These are phyloP conservation scores for Drosophila kokeensis DNA, from an alignment of 2,888 invertebrate genomes.

Conservation along the genomic window DNA sequence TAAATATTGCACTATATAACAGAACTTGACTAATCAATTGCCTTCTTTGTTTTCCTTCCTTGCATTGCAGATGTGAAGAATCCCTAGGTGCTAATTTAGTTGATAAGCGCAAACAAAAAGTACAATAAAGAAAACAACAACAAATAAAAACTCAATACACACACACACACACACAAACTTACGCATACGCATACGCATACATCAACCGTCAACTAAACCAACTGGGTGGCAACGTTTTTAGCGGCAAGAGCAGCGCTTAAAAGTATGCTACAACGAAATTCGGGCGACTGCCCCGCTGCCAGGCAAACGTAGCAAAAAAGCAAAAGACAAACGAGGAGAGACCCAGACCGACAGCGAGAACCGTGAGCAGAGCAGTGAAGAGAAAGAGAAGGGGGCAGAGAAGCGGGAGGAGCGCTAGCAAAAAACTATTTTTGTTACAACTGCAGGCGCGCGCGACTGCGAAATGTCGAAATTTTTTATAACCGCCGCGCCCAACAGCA, in stretches of 20 bases:
- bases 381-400: slow-evolving; percentile 7
- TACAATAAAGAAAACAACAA: slow-evolving; percentile 59
- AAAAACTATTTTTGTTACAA: slow-evolving; percentile 49
- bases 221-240: slow-evolving; percentile 61
- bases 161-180: slow-evolving; percentile 2
- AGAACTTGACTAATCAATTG: slow-evolving; percentile 44
- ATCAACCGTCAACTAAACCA: slow-evolving; percentile 26
- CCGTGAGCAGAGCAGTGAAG: slow-evolving; percentile 5
- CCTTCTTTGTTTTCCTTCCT: slow-evolving; percentile 7
- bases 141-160: slow-evolving; percentile 12
- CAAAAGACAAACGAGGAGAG: slow-evolving; percentile 19
- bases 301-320: slow-evolving; percentile 63
- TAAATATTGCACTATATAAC: slow-evolving; percentile 41
- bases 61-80: slow-evolving; percentile 83
- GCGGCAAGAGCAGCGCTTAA: slow-evolving; percentile 44
- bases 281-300: slow-evolving; percentile 31
- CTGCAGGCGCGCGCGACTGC: slow-evolving; percentile 52
- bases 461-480: slow-evolving; percentile 83
- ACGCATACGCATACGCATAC: not conserved
- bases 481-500: slow-evolving; percentile 70
- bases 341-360: slow-evolving; percentile 1
- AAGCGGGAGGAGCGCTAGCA: slow-evolving; percentile 21
- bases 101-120: slow-evolving; percentile 80
- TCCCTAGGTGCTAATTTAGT: slow-evolving; percentile 85
- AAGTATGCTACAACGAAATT: slow-evolving; percentile 65